Percentiles rank a stretch among this genome's conserved stretches.
Evolutionary conservation across 2,113 vertebrate species (phyloP).

Genomic region (Piaya cayana): DNA sequence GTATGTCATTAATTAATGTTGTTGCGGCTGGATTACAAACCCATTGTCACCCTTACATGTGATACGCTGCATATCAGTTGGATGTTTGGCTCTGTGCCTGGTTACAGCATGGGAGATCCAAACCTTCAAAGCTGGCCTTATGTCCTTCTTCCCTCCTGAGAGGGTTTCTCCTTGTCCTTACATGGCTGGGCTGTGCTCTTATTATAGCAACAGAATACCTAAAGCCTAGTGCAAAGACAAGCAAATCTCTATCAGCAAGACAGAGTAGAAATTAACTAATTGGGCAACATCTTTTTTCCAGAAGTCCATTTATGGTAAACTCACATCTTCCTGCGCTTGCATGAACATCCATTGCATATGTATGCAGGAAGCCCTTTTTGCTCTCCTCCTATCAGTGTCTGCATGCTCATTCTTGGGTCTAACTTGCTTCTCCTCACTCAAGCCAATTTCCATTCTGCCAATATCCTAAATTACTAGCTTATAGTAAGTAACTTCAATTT

Average conservation of each 20-base stretch:
- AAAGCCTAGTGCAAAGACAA: constrained; percentile 59
- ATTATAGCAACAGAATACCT: constrained; percentile 62
- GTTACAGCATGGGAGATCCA: constrained; percentile 42
- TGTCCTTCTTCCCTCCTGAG: constrained; percentile 31
- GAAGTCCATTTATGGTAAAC: constrained; percentile 18
- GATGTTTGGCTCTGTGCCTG: constrained; percentile 70
- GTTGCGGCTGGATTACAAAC: constrained; percentile 63
- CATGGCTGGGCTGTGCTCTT: constrained; percentile 41
- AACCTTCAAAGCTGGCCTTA: constrained; percentile 55
- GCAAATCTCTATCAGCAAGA: constrained; percentile 52
- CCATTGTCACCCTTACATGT: constrained; percentile 42
- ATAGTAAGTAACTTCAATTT: neutral
- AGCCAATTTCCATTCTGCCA: neutral
- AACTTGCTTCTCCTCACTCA: neutral
- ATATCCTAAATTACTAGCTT: neutral
- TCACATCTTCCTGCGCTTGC: neutral
- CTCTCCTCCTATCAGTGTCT: neutral
- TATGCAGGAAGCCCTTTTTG: neutral
- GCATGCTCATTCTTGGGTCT: neutral
- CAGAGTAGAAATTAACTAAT: constrained; percentile 19
- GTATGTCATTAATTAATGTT: constrained; percentile 32
- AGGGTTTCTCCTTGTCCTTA: constrained; percentile 67
- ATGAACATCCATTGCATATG: neutral
- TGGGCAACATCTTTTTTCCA: neutral
- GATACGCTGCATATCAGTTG: constrained; percentile 12